Base-by-base conservation (phyloP, 2,113 vertebrate species). In the Peromyscus maniculatus region DNA sequence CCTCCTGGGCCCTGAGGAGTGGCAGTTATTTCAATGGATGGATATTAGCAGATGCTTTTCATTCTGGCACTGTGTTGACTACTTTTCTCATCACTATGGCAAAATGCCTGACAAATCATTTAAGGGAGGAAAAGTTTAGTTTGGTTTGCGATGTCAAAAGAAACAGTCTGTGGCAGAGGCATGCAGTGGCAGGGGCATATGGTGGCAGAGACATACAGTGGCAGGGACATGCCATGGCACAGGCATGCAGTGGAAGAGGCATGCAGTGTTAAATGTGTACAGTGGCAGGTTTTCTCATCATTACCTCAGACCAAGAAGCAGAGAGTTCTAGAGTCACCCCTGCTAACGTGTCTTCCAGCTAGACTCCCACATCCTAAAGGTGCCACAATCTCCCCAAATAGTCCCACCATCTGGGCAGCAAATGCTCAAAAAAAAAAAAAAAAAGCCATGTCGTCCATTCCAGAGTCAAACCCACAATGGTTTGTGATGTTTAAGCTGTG, bases 1-100 rank as follows among this genome's bases (percentile, higher is more conserved):
- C 36, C 21, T 64, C 2, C 16, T 79, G 46, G 28, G 24, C 57
- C 17, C 22, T n/a, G 33, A 69, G 55, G 62, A 82, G 57, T 62
- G 55, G 0, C 62, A 84, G 39, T 57, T 80, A 75, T 6, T 66
- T 43, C 15, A 69, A 55, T 16, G 12, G 57, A 71, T 52, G 71
- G 17, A 46, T 91, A 31, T 64, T 46, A 74, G 2, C 83, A 43
- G 87, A n/a, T 95, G 24, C 75, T 92, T 94, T 91, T 88, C 79
- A 88, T 43, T 79, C 7, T 33, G 87, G 94, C 75, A 67, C 19
- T 39, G 0, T 72, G 2, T 26, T 71, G 15, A 31, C 36, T 71
- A 26, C 21, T 26, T 28, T 49, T 39, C 49, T 55, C 49, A n/a
- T n/a, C 3, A 7, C 33, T 16, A 26, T 22, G 33, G 36, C 13